phyloP scores from a whole-genome alignment of 2,888 invertebrate species.

The Synanthedon tipuliformis region DNA sequence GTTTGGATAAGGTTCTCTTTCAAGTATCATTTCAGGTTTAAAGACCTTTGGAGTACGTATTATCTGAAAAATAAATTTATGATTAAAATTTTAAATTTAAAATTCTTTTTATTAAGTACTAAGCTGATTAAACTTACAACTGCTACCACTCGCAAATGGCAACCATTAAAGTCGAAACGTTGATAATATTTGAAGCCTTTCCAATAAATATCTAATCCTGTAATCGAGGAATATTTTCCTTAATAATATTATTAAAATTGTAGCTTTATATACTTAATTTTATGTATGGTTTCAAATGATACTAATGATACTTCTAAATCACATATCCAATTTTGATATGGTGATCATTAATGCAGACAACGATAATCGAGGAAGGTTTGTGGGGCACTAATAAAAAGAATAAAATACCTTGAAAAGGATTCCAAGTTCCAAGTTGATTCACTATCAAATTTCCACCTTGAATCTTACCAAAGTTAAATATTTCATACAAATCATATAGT shows the following conservation, averaged over 20 bases:
- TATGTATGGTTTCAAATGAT: too few species aligned
- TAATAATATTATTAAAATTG: too few species aligned
- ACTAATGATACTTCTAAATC: too few species aligned
- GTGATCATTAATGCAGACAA: too few species aligned
- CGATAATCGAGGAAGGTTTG: too few species aligned
- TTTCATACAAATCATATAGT: conserved; percentile 22
- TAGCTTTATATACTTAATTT: too few species aligned
- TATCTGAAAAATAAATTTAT: conserved; percentile 2
- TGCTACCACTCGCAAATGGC: conserved; percentile 24
- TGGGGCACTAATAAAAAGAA: too few species aligned
- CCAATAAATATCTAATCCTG: not conserved
- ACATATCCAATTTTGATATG: too few species aligned
- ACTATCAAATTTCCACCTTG: conserved; percentile 30
- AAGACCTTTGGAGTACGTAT: conserved; percentile 11
- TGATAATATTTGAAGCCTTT: conserved; percentile 31
- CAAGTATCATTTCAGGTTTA: conserved; percentile 17
- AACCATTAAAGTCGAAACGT: conserved; percentile 35
- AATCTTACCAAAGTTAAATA: conserved; percentile 38
- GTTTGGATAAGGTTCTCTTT: conserved; percentile 13
- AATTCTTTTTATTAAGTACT: not conserved
- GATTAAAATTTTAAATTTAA: too few species aligned
- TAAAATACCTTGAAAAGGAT: conserved; percentile 1
- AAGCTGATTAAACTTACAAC: conserved; percentile 20
- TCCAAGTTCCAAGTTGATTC: conserved; percentile 23
- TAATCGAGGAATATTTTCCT: not conserved